phyloP scores from a whole-genome alignment of 2,888 invertebrate species.

The Apamea anceps region DNA sequence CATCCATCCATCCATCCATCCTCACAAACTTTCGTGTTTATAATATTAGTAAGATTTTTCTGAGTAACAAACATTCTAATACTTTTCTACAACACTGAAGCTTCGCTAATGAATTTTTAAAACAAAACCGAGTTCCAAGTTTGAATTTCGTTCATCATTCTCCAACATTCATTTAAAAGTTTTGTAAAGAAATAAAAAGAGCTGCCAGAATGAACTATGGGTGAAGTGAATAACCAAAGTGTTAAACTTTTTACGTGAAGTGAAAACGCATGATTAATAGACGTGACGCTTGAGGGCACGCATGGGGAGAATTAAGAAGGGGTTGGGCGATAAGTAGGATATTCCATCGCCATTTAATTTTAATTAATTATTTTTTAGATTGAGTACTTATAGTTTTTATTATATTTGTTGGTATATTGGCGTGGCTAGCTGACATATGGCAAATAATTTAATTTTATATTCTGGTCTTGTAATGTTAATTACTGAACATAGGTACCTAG shows the following conservation, averaged over 20 bases:
- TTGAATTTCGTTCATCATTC: conserved; percentile 25
- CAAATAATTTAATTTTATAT: too few species aligned
- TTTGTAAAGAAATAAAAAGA: conserved; percentile 31
- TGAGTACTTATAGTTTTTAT: too few species aligned
- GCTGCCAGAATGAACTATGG: conserved; percentile 37
- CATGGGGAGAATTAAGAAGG: background rate
- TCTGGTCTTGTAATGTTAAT: too few species aligned
- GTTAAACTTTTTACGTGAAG: conserved; percentile 53
- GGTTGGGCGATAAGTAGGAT: background rate
- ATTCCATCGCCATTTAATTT: conserved; percentile 1
- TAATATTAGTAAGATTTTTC: conserved; percentile 3
- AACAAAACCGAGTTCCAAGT: conserved; percentile 45
- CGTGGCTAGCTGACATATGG: too few species aligned
- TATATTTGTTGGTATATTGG: too few species aligned
- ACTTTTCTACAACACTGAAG: conserved; percentile 1
- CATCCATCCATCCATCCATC: too few species aligned
- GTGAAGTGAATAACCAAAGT: conserved; percentile 35
- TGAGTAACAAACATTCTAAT: background rate
- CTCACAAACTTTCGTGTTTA: too few species aligned
- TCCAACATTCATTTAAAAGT: conserved; percentile 34
- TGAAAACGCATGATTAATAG: conserved; percentile 57
- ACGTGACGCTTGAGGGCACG: conserved; percentile 16
- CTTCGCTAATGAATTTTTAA: conserved; percentile 36
- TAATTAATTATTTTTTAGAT: too few species aligned
- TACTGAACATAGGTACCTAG: too few species aligned